Base-by-base conservation (phyloP, 2,888 invertebrate species). In the Trichopria drosophilae region DNA sequence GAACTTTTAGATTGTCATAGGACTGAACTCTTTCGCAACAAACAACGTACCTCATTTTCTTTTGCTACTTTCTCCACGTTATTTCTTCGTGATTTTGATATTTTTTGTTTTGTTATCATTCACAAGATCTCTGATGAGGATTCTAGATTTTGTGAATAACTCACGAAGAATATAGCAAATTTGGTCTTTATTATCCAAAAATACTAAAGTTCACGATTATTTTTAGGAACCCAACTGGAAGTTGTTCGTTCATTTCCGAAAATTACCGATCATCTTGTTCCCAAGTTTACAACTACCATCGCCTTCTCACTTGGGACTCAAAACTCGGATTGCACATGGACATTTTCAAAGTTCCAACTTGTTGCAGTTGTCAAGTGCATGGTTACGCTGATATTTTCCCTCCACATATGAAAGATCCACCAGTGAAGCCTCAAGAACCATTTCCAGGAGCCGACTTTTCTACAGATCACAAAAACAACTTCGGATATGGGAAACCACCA, bases 281-380 rank as follows among this genome's bases (percentile, higher is more conserved):
- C 2, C 91, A 91, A 79, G 85, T 91, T 0, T 90, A 88, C 71
- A 90, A 90, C 67, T 90, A 90, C 64, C 90, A 91, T 65, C 80
- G 90, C 4, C 78, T 91, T 1, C 71, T 91, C 3, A 88, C 90
- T 1, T 91, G 90, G 89, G 90, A 90, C 66, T 84, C 87, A 57
- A 83, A 84, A 46, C 82, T 85, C 40, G 90, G 90, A 7, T 79
- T 90, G 1, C 90, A 90, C 60, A 88, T 90, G 81, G 90, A 90
- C 67, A 88, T 90, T 53, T 90, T 89, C 64, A 90, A 90, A 80
- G 88, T 87, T 1, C 90, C 90, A 19, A 88, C 88, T 1, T 89
- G 89, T 63, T 90, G 90, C 65, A 87, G 88, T 3, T 90, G 90
- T 65, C 89, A 89, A 68, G 84, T 90, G 9, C 86, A 87, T 67